phyloP scores from a whole-genome alignment of 2,113 vertebrate genomes.

The Thermophis baileyi region DNA sequence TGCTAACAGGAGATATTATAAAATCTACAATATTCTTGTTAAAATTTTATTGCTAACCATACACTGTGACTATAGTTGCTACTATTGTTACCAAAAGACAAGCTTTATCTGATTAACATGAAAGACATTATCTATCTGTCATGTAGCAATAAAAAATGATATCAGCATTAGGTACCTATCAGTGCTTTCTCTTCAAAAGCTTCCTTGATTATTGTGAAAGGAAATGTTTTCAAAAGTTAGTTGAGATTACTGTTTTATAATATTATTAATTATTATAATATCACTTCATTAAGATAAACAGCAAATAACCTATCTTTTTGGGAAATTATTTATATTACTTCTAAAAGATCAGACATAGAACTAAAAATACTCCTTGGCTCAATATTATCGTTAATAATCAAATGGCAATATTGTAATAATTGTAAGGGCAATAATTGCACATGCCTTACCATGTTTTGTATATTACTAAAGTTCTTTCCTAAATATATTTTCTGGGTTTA shows the following conservation, averaged over 20 bases:
- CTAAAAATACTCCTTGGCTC: not conserved
- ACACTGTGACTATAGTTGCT: not conserved
- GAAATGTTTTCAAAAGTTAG: slow-evolving; percentile 57
- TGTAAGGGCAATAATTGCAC: not conserved
- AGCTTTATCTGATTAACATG: slow-evolving; percentile 7
- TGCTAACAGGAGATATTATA: not conserved
- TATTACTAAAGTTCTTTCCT: not conserved
- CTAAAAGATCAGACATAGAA: not conserved
- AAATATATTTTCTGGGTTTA: not conserved
- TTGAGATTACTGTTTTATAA: slow-evolving; percentile 46
- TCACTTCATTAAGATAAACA: not conserved
- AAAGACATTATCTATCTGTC: slow-evolving; percentile 18
- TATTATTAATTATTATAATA: not conserved
- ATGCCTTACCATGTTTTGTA: not conserved
- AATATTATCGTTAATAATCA: not conserved
- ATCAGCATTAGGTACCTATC: slow-evolving; percentile 34
- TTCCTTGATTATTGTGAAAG: slow-evolving; percentile 50
- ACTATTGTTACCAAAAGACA: slow-evolving; percentile 12
- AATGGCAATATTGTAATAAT: no score
- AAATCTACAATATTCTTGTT: rapidly evolving
- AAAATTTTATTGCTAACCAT: slow-evolving; percentile 13
- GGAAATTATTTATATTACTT: not conserved
- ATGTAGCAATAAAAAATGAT: slow-evolving; percentile 51
- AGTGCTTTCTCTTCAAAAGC: slow-evolving; percentile 52
- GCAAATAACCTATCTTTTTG: not conserved